phyloP scores from a whole-genome alignment of 2,888 invertebrate species.

The Eucera pruinosa region DNA sequence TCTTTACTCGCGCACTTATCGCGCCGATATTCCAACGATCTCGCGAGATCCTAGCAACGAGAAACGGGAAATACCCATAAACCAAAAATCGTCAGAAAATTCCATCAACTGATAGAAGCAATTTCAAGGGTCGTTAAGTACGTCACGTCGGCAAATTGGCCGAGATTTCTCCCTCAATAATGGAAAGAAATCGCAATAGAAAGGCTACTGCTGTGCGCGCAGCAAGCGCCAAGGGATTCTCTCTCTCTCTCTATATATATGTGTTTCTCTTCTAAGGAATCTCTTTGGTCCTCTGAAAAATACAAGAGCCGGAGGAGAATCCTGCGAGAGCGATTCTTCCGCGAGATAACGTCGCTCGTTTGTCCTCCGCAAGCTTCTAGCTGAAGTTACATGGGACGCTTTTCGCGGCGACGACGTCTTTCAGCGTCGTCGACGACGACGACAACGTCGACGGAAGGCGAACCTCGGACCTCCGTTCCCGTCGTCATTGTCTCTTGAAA shows the following conservation, averaged over 20 bases:
- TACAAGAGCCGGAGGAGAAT: slow-evolving; percentile 39
- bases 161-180: slow-evolving; percentile 26
- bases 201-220: too few species aligned
- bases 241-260: too few species aligned
- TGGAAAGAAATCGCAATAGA: neutral
- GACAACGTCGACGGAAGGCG: too few species aligned
- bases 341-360: slow-evolving; percentile 73
- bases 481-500: slow-evolving; percentile 61
- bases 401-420: slow-evolving; percentile 42
- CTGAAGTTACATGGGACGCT: slow-evolving; percentile 45
- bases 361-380: slow-evolving; percentile 61
- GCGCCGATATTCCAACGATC: too few species aligned
- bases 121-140: slow-evolving; percentile 44
- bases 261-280: slow-evolving; percentile 26
- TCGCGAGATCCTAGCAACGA: too few species aligned
- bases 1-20: too few species aligned
- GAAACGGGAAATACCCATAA: neutral
- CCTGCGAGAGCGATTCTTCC: slow-evolving; percentile 21
- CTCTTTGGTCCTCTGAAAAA: slow-evolving; percentile 36
- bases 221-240: too few species aligned
- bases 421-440: slow-evolving; percentile 26
- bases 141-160: slow-evolving; percentile 45
- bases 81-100: slow-evolving; percentile 22
- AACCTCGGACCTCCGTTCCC: slow-evolving; percentile 23
- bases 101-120: slow-evolving; percentile 36